phyloP scores from a whole-genome alignment of 2,113 vertebrate species.

The Poeciliopsis occidentalis region DNA sequence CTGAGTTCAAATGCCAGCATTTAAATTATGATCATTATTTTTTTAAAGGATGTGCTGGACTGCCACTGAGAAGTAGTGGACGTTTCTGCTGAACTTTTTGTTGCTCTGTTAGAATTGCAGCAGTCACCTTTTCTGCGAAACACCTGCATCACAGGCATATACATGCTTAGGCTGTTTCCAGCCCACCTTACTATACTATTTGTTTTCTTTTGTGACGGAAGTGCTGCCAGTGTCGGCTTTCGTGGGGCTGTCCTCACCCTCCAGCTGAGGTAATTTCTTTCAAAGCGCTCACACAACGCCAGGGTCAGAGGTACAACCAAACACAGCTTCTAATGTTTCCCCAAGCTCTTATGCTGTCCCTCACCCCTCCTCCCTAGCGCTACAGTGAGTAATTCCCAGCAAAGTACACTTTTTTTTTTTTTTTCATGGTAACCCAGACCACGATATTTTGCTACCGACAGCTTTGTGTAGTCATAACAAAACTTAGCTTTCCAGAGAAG shows the following conservation, averaged over 20 bases:
- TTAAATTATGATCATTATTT: neutral
- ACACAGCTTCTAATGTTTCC: constrained; percentile 56
- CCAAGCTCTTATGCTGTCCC: neutral
- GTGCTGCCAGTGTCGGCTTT: constrained; percentile 51
- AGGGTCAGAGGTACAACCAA: constrained; percentile 61
- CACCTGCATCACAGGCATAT: constrained; percentile 37
- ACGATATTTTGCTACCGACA: constrained; percentile 30
- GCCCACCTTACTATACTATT: constrained; percentile 44
- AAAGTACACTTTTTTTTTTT: constrained; percentile 11
- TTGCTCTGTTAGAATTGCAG: constrained; percentile 12
- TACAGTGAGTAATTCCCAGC: constrained; percentile 32
- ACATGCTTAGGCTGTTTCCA: constrained; percentile 29
- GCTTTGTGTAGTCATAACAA: constrained; percentile 41
- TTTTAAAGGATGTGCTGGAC: neutral
- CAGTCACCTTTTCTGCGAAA: constrained; percentile 1
- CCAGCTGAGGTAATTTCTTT: constrained; percentile 52
- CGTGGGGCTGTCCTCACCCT: constrained; percentile 27
- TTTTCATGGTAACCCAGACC: constrained; percentile 14
- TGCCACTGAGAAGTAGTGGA: neutral
- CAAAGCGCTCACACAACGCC: constrained; percentile 41
- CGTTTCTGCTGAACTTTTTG: constrained; percentile 2
- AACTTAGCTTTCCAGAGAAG: constrained; percentile 8
- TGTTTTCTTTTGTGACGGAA: constrained; percentile 52
- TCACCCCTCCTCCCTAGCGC: constrained; percentile 9
- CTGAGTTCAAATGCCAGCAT: neutral